Conservation (phyloP, 2,113 vertebrate genomes). For the Corythaeola cristata region DNA sequence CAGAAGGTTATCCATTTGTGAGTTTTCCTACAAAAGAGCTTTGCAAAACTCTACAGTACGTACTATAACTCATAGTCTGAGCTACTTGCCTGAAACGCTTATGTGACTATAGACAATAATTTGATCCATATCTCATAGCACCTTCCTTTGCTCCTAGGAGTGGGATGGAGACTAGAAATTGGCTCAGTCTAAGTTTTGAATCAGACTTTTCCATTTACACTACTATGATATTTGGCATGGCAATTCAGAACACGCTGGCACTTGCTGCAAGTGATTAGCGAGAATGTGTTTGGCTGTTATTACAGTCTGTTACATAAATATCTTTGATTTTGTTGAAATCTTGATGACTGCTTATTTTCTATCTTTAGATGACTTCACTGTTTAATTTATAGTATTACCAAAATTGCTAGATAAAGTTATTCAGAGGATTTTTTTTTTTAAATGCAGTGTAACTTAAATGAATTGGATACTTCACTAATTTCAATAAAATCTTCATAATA, state of each 20-base stretch:
- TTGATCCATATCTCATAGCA: constrained; percentile 47
- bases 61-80: constrained; percentile 56
- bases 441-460: not conserved
- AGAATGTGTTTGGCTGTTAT: not conserved
- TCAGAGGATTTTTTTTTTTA: not conserved
- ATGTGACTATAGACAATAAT: constrained; percentile 48
- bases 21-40: constrained; percentile 67
- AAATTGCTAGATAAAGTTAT: not conserved
- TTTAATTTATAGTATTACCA: not conserved
- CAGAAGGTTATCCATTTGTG: constrained; percentile 78
- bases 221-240: not conserved
- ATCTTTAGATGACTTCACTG: not conserved
- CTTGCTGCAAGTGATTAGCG: constrained; percentile 24
- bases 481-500: not conserved
- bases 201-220: not conserved
- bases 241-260: constrained; percentile 29
- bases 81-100: constrained; percentile 39
- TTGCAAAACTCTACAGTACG: constrained; percentile 55
- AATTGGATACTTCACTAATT: not conserved
- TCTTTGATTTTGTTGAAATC: not conserved
- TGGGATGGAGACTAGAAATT: not conserved
- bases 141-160: not conserved
- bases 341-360: not conserved
- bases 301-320: not conserved
- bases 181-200: not conserved